Percentiles rank a stretch among this genome's conserved stretches.
Evolutionary conservation across 2,113 vertebrate species (phyloP).

Genomic region (Melanerpes formicivorus): DNA sequence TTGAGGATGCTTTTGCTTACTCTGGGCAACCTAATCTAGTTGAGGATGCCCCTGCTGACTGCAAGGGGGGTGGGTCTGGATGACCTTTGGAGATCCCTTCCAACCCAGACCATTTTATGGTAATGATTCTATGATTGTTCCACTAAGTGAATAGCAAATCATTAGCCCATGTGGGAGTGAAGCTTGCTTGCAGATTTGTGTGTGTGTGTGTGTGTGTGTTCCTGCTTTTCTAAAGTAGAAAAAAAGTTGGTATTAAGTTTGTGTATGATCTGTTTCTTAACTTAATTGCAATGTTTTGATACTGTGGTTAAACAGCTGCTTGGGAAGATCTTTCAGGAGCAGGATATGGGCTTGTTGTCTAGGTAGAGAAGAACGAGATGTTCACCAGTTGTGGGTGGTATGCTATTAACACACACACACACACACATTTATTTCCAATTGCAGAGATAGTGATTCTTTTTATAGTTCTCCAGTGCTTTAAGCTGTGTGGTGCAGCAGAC

Average conservation of each 20-base stretch:
- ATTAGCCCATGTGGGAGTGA: conserved; percentile 23
- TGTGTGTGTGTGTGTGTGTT: not conserved
- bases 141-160: conserved; percentile 6
- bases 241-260: conserved; percentile 36
- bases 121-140: conserved; percentile 13
- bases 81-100: too few species aligned
- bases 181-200: not conserved
- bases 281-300: conserved; percentile 19
- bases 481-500: not conserved
- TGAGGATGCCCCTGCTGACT: too few species aligned
- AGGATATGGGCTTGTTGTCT: not conserved
- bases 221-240: conserved; percentile 26
- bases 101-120: too few species aligned
- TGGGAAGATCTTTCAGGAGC: not conserved
- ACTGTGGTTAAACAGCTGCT: conserved; percentile 10
- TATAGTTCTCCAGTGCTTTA: conserved; percentile 21
- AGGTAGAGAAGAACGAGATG: not conserved
- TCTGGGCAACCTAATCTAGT: too few species aligned
- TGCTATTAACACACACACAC: not conserved
- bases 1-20: too few species aligned
- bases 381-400: conserved; percentile 28
- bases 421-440: conserved; percentile 37
- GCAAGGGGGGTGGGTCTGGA: too few species aligned
- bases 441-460: not conserved
- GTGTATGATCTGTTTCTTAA: conserved; percentile 25